Base-by-base conservation (phyloP, 2,113 vertebrate species). In the Lipotes vexillifer region DNA sequence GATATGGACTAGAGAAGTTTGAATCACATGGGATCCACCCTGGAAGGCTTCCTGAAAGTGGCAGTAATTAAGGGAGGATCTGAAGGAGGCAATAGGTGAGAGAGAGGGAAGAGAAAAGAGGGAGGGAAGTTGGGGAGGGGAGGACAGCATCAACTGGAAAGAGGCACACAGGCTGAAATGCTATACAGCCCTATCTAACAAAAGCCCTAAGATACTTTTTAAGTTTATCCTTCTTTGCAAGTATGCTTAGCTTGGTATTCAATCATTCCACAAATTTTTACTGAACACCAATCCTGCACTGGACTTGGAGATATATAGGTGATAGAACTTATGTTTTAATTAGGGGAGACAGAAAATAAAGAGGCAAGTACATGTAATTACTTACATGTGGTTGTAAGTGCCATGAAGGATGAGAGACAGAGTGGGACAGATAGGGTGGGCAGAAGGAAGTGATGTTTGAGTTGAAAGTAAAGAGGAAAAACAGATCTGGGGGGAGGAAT, bases 41-140 rank as follows among this genome's bases (percentile, higher is more conserved):
- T 17, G 25, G 52, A 74, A 57, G 88, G 2, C 82, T 96, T 69
- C 74, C 86, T 83, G 68, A 71, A 97, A 87, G 77, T 96, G 27
- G 29, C 12, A 6, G 10, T 14, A 20, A 57, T 81, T 77, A 81
- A 66, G 49, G 29, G 9, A 71, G 6, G 8, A 2, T 38, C 4
- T 38, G 78, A 80, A 85, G 27, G 65, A 66, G 4, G 7, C 6
- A 29, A 12, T 0, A 38, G 65, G 52, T 23, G 3, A 82, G 44
- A 44, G 23, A 82, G 72, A 68, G n/a, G 68, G 65, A 59, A 57
- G 21, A 11, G 8, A 9, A 18, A n/a, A 61, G 36, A 27, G 33
- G 46, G 36, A 63, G 8, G 33, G 33, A 14, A 7, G 33, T 20
- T 20, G 41, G 66, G 6, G 3, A 77, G 11, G 31, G 9, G 9